Percentiles rank a stretch among this genome's conserved stretches.
Conservation (phyloP, 2,113 vertebrate species). For the Platycercus adscitus region DNA sequence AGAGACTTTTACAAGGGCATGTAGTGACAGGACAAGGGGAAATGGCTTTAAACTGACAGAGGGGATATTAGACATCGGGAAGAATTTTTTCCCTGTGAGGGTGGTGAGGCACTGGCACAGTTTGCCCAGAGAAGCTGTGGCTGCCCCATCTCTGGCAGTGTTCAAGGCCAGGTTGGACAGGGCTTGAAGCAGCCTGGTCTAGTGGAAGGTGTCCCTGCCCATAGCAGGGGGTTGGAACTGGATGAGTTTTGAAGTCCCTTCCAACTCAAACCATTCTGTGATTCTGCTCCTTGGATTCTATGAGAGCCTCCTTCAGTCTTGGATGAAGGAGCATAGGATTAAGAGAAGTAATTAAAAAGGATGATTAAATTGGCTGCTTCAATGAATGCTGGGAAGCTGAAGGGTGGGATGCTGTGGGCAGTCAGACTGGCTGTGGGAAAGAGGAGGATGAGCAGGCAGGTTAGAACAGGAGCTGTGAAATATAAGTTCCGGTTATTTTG, state of each 20-base stretch:
- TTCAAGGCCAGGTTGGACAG: neutral
- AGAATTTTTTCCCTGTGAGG: neutral
- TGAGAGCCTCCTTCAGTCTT: neutral
- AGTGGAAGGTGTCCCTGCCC: neutral
- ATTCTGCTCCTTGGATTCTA: neutral
- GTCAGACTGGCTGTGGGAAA: neutral
- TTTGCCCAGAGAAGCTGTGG: neutral
- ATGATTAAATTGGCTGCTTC: neutral
- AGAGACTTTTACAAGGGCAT: neutral
- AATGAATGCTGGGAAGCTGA: neutral
- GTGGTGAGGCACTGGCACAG: neutral
- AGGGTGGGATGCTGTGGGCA: constrained; percentile 8
- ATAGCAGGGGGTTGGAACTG: neutral
- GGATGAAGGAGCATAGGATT: neutral
- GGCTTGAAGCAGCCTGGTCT: neutral
- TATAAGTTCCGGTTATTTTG: neutral
- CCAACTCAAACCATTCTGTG: neutral
- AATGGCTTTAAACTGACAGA: neutral
- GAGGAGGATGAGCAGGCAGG: neutral
- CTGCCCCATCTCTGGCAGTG: neutral
- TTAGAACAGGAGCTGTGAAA: neutral
- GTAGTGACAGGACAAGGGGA: neutral
- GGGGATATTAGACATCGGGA: neutral
- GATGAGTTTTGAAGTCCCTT: neutral
- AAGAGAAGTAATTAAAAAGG: constrained; percentile 19